A percentile compares a stretch with the other conserved stretches of the same genome.
phyloP scores from a whole-genome alignment of 2,888 invertebrate species.

The Criorhina ranunculi region DNA sequence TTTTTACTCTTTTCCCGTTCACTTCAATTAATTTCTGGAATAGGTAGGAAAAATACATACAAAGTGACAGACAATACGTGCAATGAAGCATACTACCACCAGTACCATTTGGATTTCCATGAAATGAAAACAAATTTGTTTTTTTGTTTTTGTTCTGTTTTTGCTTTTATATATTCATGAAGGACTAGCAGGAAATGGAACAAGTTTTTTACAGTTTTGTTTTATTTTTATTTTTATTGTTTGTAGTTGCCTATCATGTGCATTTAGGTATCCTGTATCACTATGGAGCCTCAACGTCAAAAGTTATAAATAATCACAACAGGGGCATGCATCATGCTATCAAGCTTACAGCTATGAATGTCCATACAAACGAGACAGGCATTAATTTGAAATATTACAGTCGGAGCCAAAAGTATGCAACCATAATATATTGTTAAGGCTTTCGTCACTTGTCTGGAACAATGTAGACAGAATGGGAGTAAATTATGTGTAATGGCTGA shows the following conservation, averaged over 20 bases:
- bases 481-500: too few species aligned
- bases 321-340: slow-evolving; percentile 37
- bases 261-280: neutral
- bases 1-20: neutral
- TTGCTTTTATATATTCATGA: slow-evolving; percentile 6
- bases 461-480: too few species aligned
- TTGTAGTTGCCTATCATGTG: neutral
- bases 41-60: neutral
- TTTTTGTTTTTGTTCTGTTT: slow-evolving; percentile 14
- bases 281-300: neutral
- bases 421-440: too few species aligned
- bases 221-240: neutral
- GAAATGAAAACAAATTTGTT: slow-evolving; percentile 12
- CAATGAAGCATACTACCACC: slow-evolving; percentile 32
- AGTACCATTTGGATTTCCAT: slow-evolving; percentile 24
- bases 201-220: neutral
- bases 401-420: too few species aligned
- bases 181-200: slow-evolving; percentile 16
- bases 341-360: neutral
- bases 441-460: too few species aligned
- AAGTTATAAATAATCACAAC: slow-evolving; percentile 57
- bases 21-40: slow-evolving; percentile 8
- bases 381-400: too few species aligned
- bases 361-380: too few species aligned
- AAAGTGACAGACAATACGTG: slow-evolving; percentile 13